Evolutionary conservation across 2,888 invertebrate species (phyloP).

Genomic region (Monochamus alternatus): DNA sequence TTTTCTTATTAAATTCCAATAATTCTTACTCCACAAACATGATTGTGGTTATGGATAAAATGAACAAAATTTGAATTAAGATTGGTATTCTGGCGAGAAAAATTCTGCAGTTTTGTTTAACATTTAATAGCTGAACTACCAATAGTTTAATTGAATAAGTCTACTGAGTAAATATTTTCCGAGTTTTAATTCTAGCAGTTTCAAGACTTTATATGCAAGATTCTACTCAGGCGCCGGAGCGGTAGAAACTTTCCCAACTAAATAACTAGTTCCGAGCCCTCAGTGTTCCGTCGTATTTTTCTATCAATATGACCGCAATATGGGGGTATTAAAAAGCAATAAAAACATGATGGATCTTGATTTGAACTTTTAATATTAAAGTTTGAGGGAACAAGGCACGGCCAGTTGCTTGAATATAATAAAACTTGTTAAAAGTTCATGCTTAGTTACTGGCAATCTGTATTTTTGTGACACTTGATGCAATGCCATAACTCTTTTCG

Average conservation of each 20-base stretch:
- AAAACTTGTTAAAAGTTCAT: conserved; percentile 46
- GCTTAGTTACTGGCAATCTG: conserved; percentile 34
- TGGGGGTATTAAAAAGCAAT: conserved; percentile 41
- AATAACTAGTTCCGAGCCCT: conserved; percentile 24
- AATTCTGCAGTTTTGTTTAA: too few relatives aligned
- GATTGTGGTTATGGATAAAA: too few relatives aligned
- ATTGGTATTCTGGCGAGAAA: too few relatives aligned
- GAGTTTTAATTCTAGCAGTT: too few relatives aligned
- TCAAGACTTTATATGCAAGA: too few relatives aligned
- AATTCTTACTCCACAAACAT: too few relatives aligned
- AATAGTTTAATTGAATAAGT: too few relatives aligned
- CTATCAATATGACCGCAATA: conserved; percentile 33
- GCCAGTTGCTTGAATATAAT: conserved; percentile 27
- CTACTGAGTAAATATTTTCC: too few relatives aligned
- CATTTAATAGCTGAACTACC: too few relatives aligned
- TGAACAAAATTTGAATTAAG: too few relatives aligned
- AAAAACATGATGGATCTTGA: conserved; percentile 40
- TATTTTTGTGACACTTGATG: conserved; percentile 5
- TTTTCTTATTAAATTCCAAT: too few relatives aligned
- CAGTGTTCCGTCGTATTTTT: conserved; percentile 16
- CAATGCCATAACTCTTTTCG: conserved; percentile 27
- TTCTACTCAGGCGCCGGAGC: conserved; percentile 7
- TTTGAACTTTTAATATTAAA: conserved; percentile 44
- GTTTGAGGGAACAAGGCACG: conserved; percentile 21
- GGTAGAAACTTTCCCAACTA: conserved; percentile 20